Base-by-base conservation (phyloP, 1,140 invertebrate genomes). In the Nymphalis io region DNA sequence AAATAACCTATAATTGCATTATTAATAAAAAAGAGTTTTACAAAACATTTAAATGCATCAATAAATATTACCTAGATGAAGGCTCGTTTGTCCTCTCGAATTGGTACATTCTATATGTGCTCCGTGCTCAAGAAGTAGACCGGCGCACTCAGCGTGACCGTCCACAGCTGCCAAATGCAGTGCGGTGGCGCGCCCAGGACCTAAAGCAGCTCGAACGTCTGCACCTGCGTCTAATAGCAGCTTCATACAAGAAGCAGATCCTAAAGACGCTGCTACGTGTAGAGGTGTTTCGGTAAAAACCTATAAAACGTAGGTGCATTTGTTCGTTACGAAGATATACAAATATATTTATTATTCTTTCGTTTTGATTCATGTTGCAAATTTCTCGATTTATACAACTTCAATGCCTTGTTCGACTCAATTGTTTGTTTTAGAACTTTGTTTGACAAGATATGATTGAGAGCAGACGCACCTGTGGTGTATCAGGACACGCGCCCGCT, bases 101-200 rank as follows among this genome's bases (percentile, higher is more conserved):
- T 96, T 97, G 20, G 92, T 93, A 27, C 93, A 94, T 74, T 95
- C 93, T 20, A 93, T 93, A 38, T 94, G 87, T 2, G 97, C 96
- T 0, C 95, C 94, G 44, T 95, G 94, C 13, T 96, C 94, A 13
- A 97, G 85, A 15, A 98, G 88, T 65, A 97, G 81, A 48, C 92
- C 88, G 0, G 94, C 94, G 71, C 96, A 96, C 73, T 95, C 94
- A 0, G 93, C 92, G 72, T 95, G 95, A 20, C 96, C 96, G 74
- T 97, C 96, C 70, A 96, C 95, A 0, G 96, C 96, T 6, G 96
- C 95, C 74, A 97, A 92, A 84, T 98, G 97, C 10, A 98, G 82
- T 0, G 96, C 94, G 2, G 96, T 97, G 1, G 95, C 92, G 77
- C 94, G 93, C 46, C 93, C 93, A 11, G 91, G 79, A 0, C 96